Conservation (phyloP, 2,113 vertebrate genomes). For the Gobius niger region DNA sequence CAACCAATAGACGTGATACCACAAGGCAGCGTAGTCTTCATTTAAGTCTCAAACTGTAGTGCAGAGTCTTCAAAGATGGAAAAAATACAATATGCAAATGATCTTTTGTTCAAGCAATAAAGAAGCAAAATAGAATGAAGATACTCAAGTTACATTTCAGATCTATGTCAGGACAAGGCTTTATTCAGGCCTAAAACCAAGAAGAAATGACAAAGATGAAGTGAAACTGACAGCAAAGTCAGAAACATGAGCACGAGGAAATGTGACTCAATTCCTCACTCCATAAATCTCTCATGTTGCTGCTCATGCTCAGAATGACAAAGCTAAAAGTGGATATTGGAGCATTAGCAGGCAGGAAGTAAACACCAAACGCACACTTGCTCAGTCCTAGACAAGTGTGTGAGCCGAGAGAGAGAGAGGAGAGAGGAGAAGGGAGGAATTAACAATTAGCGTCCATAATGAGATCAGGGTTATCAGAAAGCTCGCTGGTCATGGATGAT, state of each 20-base stretch:
- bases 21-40: too few relatives aligned
- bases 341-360: constrained; percentile 66
- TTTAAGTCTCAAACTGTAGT: too few relatives aligned
- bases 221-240: constrained; percentile 32
- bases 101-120: too few relatives aligned
- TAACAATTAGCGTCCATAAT: constrained; percentile 74
- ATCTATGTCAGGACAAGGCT: too few relatives aligned
- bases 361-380: constrained; percentile 48
- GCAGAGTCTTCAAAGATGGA: too few relatives aligned
- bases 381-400: constrained; percentile 33
- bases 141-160: too few relatives aligned
- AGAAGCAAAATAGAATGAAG: too few relatives aligned
- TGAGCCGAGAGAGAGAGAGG: constrained; percentile 29
- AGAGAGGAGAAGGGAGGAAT: constrained; percentile 55
- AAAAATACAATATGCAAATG: too few relatives aligned
- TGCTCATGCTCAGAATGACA: constrained; percentile 53
- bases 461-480: constrained; percentile 76
- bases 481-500: constrained; percentile 73
- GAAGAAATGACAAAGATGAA: neutral
- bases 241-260: constrained; percentile 44
- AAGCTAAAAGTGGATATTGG: constrained; percentile 64
- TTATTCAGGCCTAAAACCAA: neutral
- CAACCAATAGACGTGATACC: too few relatives aligned
- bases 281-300: constrained; percentile 60
- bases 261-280: constrained; percentile 50